Percentiles rank a stretch among this genome's conserved stretches.
Evolutionary conservation across 2,113 vertebrate genomes (phyloP).

Genomic region (Nanorana parkeri): DNA sequence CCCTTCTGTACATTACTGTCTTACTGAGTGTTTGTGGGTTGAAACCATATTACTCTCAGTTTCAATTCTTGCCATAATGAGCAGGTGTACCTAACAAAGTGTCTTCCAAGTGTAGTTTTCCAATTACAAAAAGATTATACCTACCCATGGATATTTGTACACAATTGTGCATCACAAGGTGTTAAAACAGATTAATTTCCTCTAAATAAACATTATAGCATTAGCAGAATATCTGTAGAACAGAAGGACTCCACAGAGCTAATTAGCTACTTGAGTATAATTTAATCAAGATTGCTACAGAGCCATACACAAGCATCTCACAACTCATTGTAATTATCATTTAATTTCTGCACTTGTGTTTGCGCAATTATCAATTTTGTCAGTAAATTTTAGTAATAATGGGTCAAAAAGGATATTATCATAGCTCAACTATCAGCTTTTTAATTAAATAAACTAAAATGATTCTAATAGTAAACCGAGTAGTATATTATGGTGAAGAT

Average conservation of each 20-base stretch:
- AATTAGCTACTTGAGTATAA: slow-evolving; percentile 3
- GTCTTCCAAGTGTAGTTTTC: not conserved
- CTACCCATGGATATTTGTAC: not conserved
- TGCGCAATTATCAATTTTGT: not conserved
- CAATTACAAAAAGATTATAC: not conserved
- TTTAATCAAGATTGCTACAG: not conserved
- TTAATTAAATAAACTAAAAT: no score
- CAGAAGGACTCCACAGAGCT: not conserved
- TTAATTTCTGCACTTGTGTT: not conserved
- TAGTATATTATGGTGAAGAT: no score
- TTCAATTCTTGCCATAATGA: no score
- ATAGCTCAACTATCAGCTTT: no score
- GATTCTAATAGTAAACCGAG: no score
- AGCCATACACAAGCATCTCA: slow-evolving; percentile 5
- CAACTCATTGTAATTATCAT: not conserved
- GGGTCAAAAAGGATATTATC: not conserved
- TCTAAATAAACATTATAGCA: slow-evolving; percentile 19
- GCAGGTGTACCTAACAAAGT: no score
- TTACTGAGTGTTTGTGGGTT: no score
- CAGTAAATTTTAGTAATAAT: not conserved
- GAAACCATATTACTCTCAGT: no score
- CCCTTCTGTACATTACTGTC: no score
- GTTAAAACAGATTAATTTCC: not conserved
- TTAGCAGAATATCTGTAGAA: not conserved
- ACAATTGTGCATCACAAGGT: not conserved